Evolutionary conservation across 35 echinoderm and acorn worm genomes (phyloP).

Genomic region (Stichopus chloronotus): DNA sequence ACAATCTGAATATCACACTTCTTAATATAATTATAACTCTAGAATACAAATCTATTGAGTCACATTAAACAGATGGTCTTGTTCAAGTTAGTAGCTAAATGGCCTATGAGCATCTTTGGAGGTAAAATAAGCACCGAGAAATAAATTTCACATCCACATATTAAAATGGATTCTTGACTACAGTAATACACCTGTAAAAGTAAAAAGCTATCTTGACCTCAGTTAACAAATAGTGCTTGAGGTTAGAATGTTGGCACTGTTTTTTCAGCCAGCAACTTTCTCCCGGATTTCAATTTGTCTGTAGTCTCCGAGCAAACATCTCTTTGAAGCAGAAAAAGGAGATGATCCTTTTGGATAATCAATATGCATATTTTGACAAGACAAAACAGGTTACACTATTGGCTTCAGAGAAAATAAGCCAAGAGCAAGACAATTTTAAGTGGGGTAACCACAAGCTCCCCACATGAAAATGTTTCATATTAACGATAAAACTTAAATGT

Average conservation of each 20-base stretch:
- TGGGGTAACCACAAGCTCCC: background rate
- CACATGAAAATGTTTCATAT: background rate
- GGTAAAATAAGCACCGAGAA: too few relatives aligned
- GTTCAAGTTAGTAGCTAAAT: too few relatives aligned
- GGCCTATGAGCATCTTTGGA: too few relatives aligned
- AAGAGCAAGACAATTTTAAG: background rate
- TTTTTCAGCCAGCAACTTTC: constrained; percentile 26
- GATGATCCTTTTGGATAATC: constrained; percentile 24
- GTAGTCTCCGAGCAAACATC: background rate
- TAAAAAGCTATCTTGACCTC: background rate
- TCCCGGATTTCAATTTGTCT: constrained; percentile 7
- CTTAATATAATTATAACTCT: too few relatives aligned
- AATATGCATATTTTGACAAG: constrained; percentile 17
- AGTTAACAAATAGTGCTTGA: constrained; percentile 27
- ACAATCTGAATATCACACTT: too few relatives aligned
- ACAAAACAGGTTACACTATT: background rate
- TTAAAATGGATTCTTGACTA: background rate
- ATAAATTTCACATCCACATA: background rate
- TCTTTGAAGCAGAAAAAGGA: constrained; percentile 5
- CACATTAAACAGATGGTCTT: too few relatives aligned
- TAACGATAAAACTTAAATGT: background rate
- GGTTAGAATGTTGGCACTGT: constrained; percentile 3
- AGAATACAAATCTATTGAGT: too few relatives aligned
- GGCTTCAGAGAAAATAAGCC: background rate
- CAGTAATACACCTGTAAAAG: background rate